Conservation (phyloP, 2,113 vertebrate species). For the Ptychochromis oligacanthus region DNA sequence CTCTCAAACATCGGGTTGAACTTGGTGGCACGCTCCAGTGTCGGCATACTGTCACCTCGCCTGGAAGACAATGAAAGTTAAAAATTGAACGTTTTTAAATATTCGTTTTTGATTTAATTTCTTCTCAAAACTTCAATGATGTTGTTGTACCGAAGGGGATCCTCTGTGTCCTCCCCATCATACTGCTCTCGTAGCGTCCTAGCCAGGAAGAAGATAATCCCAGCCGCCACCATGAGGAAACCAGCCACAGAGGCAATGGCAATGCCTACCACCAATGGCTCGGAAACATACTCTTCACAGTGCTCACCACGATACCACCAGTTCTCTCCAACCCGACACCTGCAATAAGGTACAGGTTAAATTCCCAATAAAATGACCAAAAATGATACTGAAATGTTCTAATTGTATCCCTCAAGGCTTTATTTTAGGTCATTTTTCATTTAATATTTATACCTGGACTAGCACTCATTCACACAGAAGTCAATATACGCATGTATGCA, state of each 20-base stretch:
- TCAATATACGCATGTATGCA: background rate
- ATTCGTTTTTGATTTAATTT: background rate
- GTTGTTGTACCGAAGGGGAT: constrained; percentile 79
- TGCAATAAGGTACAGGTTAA: constrained; percentile 45
- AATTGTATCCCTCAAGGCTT: background rate
- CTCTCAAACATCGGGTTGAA: constrained; percentile 86
- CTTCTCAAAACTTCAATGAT: background rate
- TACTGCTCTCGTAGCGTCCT: constrained; percentile 85
- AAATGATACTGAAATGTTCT: background rate
- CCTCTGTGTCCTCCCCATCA: constrained; percentile 81
- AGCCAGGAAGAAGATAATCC: constrained; percentile 87
- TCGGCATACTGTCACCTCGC: constrained; percentile 80
- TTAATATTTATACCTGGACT: background rate
- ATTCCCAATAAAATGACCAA: background rate
- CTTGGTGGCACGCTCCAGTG: constrained; percentile 85
- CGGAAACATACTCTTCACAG: constrained; percentile 92
- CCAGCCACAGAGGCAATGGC: constrained; percentile 86
- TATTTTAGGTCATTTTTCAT: background rate
- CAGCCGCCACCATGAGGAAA: constrained; percentile 85
- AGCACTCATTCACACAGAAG: background rate
- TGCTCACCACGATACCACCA: constrained; percentile 97
- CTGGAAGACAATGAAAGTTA: constrained; percentile 53
- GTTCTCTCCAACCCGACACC: constrained; percentile 93
- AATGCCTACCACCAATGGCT: constrained; percentile 89
- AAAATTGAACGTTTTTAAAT: background rate